These are phyloP conservation scores for Bellardia bayeri DNA, from an alignment of 2,888 invertebrate species.

Conservation along the genomic window DNA sequence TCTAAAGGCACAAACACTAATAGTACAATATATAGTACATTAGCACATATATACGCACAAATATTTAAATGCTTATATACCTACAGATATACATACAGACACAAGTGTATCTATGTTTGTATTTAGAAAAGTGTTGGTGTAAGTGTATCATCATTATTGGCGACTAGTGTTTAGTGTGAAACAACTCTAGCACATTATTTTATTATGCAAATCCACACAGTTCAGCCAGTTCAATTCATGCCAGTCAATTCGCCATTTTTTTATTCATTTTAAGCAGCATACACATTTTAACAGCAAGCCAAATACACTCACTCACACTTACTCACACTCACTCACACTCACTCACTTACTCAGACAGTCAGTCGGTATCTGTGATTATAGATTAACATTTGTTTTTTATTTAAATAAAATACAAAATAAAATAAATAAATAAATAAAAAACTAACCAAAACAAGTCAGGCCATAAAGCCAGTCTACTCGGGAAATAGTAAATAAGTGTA, in stretches of 20 bases:
- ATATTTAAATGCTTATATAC: too few relatives aligned
- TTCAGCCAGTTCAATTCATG: conserved; percentile 32
- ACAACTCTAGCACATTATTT: conserved; percentile 40
- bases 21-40: too few relatives aligned
- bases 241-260: conserved; percentile 35
- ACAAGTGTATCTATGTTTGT: too few relatives aligned
- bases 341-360: conserved; percentile 19
- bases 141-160: background rate
- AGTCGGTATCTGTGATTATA: conserved; percentile 52
- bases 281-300: background rate
- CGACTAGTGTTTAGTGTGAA: conserved; percentile 40
- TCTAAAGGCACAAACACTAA: conserved; percentile 65
- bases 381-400: conserved; percentile 56
- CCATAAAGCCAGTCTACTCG: conserved; percentile 34
- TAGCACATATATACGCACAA: background rate
- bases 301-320: conserved; percentile 16
- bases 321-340: conserved; percentile 30
- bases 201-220: conserved; percentile 62
- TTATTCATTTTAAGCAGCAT: background rate
- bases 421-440: background rate
- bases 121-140: too few relatives aligned
- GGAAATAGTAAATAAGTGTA: background rate
- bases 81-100: too few relatives aligned
- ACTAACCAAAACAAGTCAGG: background rate
- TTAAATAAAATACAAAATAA: conserved; percentile 33